Evolutionary conservation across 1,140 invertebrate species (phyloP), one percentile per base, ranked within the genome.

Genomic region (Lordiphosa mommai): DNA sequence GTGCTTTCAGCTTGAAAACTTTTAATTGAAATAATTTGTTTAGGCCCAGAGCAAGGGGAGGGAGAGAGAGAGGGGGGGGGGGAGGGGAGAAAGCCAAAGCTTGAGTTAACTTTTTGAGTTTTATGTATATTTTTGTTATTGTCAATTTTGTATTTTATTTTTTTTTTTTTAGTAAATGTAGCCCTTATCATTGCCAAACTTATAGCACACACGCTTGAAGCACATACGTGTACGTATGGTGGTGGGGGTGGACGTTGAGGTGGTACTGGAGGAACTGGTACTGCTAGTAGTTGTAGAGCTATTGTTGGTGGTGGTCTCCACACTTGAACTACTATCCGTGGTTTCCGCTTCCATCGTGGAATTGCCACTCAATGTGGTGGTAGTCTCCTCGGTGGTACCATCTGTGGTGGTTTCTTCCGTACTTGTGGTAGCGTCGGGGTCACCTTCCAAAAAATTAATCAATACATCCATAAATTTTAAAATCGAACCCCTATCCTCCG

Each of bases 1-100:
- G 76, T 72, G 68, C 66, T 76, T 68, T 69, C 20, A 37, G 46
- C 70, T 61, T 37, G 23, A 61, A 80, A 80, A 84, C 76, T 80
- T 80, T 82, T 80, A 80, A 80, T 80, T 80, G 74, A 80, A 80
- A 80, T 80, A 80, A 80, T 80, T 80, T 73, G 66, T 80, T 82
- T 67, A 49, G 56, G 48, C 60, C 69, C 57, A 20, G 49, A 40
- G 51, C 41, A 40, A 46, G 46, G 36, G 36, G 13, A 40, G 27
- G 13, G 43, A 57, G 9, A 50, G 29, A 36, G 27, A 55, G 44
- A 44, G 5, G 4, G 29, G 12, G 8, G 9, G 44, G 1, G 7
- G 14, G 14, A 4, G 0, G 3, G 14, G 1, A 9, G 14, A 69
- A n/a, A n/a, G n/a, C n/a, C n/a, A n/a, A n/a, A n/a, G n/a, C n/a